phyloP scores from a whole-genome alignment of 1,140 invertebrate genomes.

The Drosophila parabipectinata region DNA sequence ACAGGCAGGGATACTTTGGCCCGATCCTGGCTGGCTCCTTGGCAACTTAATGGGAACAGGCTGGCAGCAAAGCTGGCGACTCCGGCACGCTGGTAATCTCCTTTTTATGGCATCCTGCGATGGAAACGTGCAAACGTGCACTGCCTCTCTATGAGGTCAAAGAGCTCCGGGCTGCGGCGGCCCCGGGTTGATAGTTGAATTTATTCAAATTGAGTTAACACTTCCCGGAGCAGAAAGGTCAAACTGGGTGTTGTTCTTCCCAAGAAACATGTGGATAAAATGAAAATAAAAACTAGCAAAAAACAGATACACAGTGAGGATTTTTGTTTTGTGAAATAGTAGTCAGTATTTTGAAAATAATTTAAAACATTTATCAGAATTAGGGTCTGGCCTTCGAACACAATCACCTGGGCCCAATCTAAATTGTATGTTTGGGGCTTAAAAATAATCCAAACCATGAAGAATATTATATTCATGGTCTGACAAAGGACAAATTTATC shows the following conservation, averaged over 20 bases:
- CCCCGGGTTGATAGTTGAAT: slow-evolving; percentile 59
- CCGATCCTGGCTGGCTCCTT: not conserved
- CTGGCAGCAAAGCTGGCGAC: slow-evolving; percentile 14
- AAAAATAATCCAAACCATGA: not conserved
- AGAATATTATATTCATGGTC: not conserved
- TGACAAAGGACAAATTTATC: not conserved
- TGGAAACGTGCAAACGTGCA: slow-evolving; percentile 67
- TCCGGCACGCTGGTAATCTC: slow-evolving; percentile 58
- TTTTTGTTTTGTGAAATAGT: not conserved
- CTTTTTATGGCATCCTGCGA: slow-evolving; percentile 67
- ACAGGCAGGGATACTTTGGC: not conserved
- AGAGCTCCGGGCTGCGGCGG: slow-evolving; percentile 5
- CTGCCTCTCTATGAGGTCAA: slow-evolving; percentile 53
- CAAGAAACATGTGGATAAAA: slow-evolving; percentile 5
- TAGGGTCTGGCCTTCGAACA: not conserved
- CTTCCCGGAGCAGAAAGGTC: slow-evolving; percentile 33
- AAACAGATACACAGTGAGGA: too few relatives aligned
- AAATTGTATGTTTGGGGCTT: not conserved
- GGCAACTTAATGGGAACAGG: slow-evolving; percentile 57
- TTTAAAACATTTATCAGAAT: not conserved
- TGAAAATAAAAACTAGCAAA: too few relatives aligned
- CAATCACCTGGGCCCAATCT: not conserved
- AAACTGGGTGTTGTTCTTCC: slow-evolving; percentile 13
- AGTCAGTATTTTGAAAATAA: not conserved
- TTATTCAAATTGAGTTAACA: slow-evolving; percentile 71